These are phyloP conservation scores for Eremophila alpestris DNA, from an alignment of 2,797 vertebrate species.

Conservation along the genomic window DNA sequence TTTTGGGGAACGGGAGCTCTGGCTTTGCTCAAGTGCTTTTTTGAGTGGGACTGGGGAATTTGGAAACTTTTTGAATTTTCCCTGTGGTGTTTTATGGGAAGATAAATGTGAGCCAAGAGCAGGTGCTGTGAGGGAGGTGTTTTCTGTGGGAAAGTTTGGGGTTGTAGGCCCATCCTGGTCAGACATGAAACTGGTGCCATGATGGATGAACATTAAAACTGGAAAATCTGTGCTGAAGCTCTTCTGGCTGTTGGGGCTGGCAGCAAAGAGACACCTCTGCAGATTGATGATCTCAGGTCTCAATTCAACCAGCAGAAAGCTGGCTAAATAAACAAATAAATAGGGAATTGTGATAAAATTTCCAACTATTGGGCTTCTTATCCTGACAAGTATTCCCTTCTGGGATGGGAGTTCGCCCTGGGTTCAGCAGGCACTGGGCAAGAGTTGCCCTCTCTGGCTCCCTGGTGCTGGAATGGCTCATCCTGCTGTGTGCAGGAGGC, in stretches of 20 bases:
- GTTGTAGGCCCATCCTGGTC: background rate
- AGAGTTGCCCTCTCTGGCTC: background rate
- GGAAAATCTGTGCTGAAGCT: background rate
- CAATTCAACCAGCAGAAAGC: background rate
- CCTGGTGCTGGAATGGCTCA: fast-evolving
- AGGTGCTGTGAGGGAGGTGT: background rate
- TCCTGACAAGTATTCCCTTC: background rate
- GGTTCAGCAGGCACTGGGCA: background rate
- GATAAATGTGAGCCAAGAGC: background rate
- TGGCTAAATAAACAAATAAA: background rate
- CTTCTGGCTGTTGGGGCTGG: background rate
- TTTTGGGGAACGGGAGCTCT: background rate
- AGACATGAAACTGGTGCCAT: background rate
- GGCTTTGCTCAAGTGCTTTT: background rate
- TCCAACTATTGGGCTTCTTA: background rate
- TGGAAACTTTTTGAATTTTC: background rate
- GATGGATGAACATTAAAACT: background rate
- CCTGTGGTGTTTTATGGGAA: background rate
- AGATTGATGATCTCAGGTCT: background rate
- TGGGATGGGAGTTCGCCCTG: background rate
- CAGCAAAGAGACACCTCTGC: background rate
- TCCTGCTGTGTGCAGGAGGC: fast-evolving
- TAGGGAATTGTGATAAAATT: background rate
- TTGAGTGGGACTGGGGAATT: background rate
- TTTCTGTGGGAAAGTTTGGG: background rate